Base-by-base conservation (phyloP, 2,113 vertebrate species). In the Cyanoramphus novaezelandiae region DNA sequence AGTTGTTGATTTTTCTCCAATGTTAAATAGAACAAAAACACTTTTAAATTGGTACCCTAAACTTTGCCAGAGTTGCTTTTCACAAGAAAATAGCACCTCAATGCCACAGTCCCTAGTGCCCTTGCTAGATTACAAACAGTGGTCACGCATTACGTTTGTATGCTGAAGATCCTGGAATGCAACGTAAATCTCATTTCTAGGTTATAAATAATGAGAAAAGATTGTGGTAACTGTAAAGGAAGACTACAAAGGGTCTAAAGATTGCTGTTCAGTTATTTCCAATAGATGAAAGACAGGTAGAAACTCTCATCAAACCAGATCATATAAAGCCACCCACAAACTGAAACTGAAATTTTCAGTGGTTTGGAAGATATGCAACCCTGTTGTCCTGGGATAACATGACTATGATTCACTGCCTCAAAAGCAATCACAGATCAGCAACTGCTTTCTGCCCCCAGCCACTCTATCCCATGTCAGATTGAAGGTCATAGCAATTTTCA, bases 401-500 rank as follows among this genome's bases (percentile, higher is more conserved):
- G 81, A 53, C 78, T 49, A 28, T 59, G 93, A 92, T 83, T 97
- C 71, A 86, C 82, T 87, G 91, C 93, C 84, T 97, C 85, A 88
- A 91, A 97, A 97, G 94, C 74, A 95, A 93, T 94, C 92, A 80
- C 80, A 86, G 75, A 92, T 82, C 88, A 70, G 67, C 52, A 80
- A 78, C n/a, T 82, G n/a, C 68, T 86, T 72, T 80, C 88, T 97
- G 80, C 59, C 95, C 75, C 59, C 43, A 59, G 90, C 81, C 67
- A 88, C 71, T 93, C 62, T 72, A 33, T 37, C 91, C 90, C 37
- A 64, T 82, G 87, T 68, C 78, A 90, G 39, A 95, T 27, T 80
- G 97, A 96, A 91, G 86, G 95, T 95, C 94, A 94, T 37, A 87
- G 75, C 88, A 89, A 83, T 94, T 84, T 88, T 77, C 95, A 86